Evolutionary conservation across 2,797 vertebrate species (phyloP).

Genomic region (Thunnus albacares): DNA sequence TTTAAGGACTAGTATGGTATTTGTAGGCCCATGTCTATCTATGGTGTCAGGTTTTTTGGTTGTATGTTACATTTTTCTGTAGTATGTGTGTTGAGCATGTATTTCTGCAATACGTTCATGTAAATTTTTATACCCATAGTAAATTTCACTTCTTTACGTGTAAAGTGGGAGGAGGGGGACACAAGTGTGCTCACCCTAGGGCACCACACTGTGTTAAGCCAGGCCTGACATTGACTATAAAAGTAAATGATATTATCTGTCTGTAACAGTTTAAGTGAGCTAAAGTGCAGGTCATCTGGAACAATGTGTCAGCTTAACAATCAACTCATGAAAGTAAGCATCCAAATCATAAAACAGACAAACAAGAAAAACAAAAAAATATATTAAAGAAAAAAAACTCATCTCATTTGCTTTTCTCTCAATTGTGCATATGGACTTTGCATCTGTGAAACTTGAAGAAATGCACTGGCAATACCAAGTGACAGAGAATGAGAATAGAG

Average conservation of each 20-base stretch:
- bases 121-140: too few species aligned
- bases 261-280: background rate
- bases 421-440: background rate
- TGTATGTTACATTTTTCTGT: too few species aligned
- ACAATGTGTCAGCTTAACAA: conserved; percentile 28
- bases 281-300: conserved; percentile 9
- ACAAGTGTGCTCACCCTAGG: too few species aligned
- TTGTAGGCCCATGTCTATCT: too few species aligned
- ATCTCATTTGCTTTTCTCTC: background rate
- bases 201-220: too few species aligned
- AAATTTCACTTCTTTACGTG: too few species aligned
- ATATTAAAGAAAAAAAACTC: background rate
- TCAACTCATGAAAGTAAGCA: background rate
- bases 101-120: too few species aligned
- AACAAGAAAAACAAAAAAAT: background rate
- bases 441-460: background rate
- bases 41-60: too few species aligned
- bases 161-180: too few species aligned
- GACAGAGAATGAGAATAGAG: background rate
- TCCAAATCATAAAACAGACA: background rate
- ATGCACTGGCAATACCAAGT: background rate
- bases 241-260: background rate
- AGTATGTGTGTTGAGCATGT: too few species aligned
- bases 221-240: background rate
- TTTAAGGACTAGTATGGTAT: too few species aligned